phyloP scores from a whole-genome alignment of 2,113 vertebrate species.

The Embiotoca jacksoni region DNA sequence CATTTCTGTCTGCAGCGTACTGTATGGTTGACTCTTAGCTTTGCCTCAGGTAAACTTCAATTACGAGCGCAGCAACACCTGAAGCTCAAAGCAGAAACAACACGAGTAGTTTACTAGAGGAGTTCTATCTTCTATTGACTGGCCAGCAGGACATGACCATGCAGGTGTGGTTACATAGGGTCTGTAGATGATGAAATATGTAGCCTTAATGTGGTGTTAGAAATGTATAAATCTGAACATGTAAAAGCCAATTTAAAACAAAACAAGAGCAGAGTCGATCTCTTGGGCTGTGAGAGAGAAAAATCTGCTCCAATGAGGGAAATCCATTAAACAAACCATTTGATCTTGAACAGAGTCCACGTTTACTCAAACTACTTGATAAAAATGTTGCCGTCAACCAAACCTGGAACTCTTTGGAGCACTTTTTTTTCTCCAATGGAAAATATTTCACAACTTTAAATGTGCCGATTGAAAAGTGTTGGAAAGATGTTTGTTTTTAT shows the following conservation, averaged over 20 bases:
- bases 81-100: constrained; percentile 17
- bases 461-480: neutral
- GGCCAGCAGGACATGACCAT: neutral
- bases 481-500: neutral
- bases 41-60: constrained; percentile 39
- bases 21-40: neutral
- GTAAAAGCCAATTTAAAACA: no score
- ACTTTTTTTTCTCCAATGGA: no score
- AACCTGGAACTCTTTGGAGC: no score
- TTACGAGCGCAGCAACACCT: constrained; percentile 23
- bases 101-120: neutral
- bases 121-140: neutral
- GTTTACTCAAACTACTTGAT: neutral
- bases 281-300: neutral
- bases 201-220: neutral
- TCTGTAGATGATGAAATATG: constrained; percentile 13
- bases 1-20: constrained; percentile 24
- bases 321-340: constrained; percentile 1
- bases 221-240: no score
- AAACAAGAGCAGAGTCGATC: no score
- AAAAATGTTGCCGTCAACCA: neutral
- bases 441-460: neutral
- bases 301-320: neutral
- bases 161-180: neutral
- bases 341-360: constrained; percentile 3